These are phyloP conservation scores for Cuniculus paca DNA, from an alignment of 2,797 vertebrate genomes.

Conservation along the genomic window DNA sequence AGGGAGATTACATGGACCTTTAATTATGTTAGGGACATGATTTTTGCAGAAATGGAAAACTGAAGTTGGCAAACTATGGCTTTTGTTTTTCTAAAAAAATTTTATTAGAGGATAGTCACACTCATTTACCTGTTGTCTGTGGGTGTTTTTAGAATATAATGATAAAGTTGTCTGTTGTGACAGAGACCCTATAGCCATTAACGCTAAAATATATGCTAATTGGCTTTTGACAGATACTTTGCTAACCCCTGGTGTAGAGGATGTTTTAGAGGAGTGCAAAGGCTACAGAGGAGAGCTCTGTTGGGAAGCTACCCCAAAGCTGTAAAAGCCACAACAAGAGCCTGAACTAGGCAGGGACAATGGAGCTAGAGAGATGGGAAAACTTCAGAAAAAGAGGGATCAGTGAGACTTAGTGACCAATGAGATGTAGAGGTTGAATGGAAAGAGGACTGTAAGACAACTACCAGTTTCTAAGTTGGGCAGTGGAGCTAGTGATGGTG, in stretches of 20 bases:
- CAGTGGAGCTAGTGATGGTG: background rate
- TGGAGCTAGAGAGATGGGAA: background rate
- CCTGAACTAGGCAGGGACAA: background rate
- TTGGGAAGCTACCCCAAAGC: background rate
- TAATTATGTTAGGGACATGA: slow-evolving; percentile 50
- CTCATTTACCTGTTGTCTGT: background rate
- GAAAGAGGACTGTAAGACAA: slow-evolving; percentile 56
- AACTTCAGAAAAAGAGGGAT: slow-evolving; percentile 9
- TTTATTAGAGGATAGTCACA: slow-evolving; percentile 33
- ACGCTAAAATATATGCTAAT: slow-evolving; percentile 44
- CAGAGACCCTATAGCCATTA: background rate
- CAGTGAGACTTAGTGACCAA: slow-evolving; percentile 1
- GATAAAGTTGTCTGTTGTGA: background rate
- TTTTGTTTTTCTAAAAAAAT: slow-evolving; percentile 56
- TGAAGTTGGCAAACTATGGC: background rate
- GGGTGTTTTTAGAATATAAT: background rate
- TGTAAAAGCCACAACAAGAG: background rate
- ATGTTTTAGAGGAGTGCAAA: background rate
- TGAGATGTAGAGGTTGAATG: slow-evolving; percentile 33
- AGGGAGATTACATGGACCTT: background rate
- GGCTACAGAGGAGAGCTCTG: background rate
- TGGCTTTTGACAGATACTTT: background rate
- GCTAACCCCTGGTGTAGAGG: background rate
- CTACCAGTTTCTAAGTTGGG: slow-evolving; percentile 59
- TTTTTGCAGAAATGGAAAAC: slow-evolving; percentile 10